These are phyloP conservation scores for Podabrus alpinus DNA, from an alignment of 2,888 invertebrate genomes.

Conservation along the genomic window DNA sequence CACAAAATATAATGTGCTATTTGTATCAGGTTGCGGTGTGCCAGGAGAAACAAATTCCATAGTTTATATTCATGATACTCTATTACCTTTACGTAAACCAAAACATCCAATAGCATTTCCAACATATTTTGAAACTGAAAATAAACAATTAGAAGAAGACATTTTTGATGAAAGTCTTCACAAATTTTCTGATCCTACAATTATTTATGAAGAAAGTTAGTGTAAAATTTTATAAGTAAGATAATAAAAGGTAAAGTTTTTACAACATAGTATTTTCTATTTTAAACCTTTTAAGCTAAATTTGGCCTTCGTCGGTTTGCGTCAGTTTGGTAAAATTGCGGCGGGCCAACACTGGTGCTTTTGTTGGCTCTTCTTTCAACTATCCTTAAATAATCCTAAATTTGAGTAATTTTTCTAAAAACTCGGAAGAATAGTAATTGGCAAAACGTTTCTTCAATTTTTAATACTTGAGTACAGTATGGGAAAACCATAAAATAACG, in stretches of 20 bases:
- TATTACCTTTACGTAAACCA: constrained; percentile 66
- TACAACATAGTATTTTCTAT: not conserved
- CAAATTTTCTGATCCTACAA: constrained; percentile 71
- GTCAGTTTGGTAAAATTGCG: no score
- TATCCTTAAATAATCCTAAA: no score
- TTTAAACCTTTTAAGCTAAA: no score
- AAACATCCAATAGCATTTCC: constrained; percentile 76
- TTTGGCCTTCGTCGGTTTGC: no score
- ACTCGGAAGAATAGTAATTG: no score
- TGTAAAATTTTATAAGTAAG: not conserved
- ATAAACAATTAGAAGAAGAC: constrained; percentile 68
- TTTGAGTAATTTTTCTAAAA: no score
- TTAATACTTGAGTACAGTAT: no score
- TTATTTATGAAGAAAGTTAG: constrained; percentile 56
- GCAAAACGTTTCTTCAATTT: no score
- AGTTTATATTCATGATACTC: constrained; percentile 81
- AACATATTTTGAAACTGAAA: constrained; percentile 66
- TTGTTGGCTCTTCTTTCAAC: no score
- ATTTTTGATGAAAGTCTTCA: constrained; percentile 78
- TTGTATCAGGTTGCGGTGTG: constrained; percentile 79
- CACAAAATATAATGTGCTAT: constrained; percentile 91
- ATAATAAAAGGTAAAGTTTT: not conserved
- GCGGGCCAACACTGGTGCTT: no score
- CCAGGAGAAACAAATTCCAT: constrained; percentile 83
- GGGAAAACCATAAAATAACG: no score